These are phyloP conservation scores for Camelus dromedarius DNA, from an alignment of 2,113 vertebrate genomes.

Conservation along the genomic window DNA sequence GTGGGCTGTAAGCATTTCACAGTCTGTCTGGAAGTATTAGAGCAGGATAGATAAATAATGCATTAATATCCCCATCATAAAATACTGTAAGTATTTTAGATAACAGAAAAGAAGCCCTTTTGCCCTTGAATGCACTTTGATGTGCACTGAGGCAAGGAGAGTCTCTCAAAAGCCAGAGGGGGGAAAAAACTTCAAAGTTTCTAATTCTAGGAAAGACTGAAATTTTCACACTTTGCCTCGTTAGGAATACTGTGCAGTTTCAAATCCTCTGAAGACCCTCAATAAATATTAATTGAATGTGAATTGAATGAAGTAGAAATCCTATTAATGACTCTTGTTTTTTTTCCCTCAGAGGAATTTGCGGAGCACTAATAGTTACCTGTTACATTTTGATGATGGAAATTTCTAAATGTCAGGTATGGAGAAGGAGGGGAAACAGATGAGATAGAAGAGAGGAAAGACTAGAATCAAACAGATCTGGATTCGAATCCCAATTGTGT, in stretches of 20 bases:
- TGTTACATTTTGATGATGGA: not conserved
- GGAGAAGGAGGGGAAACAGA: not conserved
- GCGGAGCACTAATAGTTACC: not conserved
- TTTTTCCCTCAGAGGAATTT: constrained; percentile 34
- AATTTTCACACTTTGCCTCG: constrained; percentile 35
- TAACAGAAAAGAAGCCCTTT: constrained; percentile 38
- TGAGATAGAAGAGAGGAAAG: not conserved
- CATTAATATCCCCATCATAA: not conserved
- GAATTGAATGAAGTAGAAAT: constrained; percentile 65
- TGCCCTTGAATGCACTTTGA: constrained; percentile 59
- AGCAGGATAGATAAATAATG: not conserved
- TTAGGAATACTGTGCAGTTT: constrained; percentile 14
- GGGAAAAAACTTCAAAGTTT: constrained; percentile 39
- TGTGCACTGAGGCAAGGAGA: constrained; percentile 7
- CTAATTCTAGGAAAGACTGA: not conserved
- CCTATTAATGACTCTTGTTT: not conserved
- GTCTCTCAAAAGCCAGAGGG: constrained; percentile 5
- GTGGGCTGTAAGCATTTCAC: not conserved
- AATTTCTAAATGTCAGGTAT: constrained; percentile 26
- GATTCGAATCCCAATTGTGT: not conserved
- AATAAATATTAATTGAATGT: constrained; percentile 66
- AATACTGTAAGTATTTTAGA: not conserved
- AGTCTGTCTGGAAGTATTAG: constrained; percentile 31
- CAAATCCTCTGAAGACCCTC: constrained; percentile 5
- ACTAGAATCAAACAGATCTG: not conserved